Evolutionary conservation across 1,140 invertebrate species (phyloP).

Genomic region (Mycetomoellerius zeteki): DNA sequence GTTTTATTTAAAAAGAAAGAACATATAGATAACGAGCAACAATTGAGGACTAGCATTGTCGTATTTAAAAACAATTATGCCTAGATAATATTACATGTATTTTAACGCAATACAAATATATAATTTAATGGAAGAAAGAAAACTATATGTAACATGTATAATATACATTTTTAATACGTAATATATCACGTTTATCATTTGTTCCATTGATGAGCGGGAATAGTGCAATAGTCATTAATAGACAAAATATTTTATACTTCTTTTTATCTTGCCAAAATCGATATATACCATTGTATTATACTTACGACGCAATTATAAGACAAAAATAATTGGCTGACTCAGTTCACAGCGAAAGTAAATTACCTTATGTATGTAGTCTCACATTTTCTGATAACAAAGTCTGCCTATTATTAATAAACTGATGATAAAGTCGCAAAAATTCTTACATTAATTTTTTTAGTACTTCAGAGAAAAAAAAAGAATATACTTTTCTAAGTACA

Average conservation of each 20-base stretch:
- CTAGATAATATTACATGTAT: neutral
- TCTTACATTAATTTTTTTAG: neutral
- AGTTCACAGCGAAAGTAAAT: neutral
- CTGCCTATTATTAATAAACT: neutral
- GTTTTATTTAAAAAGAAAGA: constrained; percentile 6
- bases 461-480: constrained; percentile 3
- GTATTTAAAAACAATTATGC: neutral
- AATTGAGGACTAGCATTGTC: neutral
- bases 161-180: neutral
- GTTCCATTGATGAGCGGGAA: neutral
- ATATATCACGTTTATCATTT: neutral
- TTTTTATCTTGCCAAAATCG: constrained; percentile 40
- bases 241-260: constrained; percentile 23
- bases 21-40: neutral
- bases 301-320: constrained; percentile 2
- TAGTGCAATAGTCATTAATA: neutral
- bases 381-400: constrained; percentile 23
- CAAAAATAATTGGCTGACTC: neutral
- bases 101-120: neutral
- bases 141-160: neutral
- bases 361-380: neutral
- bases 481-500: neutral
- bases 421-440: constrained; percentile 13
- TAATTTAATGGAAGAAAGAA: neutral
- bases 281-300: neutral